These are phyloP conservation scores for Congeria kusceri DNA, from an alignment of 2,888 invertebrate genomes.

Conservation along the genomic window DNA sequence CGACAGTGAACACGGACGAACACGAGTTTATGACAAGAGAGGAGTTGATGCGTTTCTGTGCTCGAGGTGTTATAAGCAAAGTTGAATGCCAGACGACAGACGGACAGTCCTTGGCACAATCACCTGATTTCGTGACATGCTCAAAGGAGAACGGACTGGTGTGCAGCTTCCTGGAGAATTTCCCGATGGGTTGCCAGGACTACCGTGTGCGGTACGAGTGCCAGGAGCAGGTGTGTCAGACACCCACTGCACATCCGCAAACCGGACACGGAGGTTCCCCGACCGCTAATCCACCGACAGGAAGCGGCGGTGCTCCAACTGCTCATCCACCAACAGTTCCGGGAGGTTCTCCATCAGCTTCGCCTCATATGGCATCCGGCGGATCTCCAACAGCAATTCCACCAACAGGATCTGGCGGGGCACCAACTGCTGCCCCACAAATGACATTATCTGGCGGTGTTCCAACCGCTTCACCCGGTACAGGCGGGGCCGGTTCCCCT, in stretches of 20 bases:
- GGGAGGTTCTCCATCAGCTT: neutral
- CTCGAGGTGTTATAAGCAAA: constrained; percentile 68
- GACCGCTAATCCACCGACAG: constrained; percentile 45
- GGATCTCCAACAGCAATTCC: constrained; percentile 12
- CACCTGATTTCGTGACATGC: constrained; percentile 73
- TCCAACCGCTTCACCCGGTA: neutral
- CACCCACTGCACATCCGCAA: neutral
- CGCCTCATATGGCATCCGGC: too few relatives aligned
- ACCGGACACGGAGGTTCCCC: constrained; percentile 18
- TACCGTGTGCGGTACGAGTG: constrained; percentile 80
- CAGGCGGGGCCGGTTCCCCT: neutral
- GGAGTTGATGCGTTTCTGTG: constrained; percentile 69
- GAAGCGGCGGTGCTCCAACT: constrained; percentile 50
- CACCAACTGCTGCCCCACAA: neutral
- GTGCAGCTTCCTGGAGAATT: constrained; percentile 86
- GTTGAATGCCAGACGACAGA: constrained; percentile 77
- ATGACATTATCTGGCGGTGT: neutral
- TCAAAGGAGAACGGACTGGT: constrained; percentile 89
- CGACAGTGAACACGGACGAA: constrained; percentile 48
- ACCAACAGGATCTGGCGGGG: neutral
- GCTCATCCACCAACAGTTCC: constrained; percentile 25
- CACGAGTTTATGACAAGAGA: constrained; percentile 62
- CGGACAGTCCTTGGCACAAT: constrained; percentile 58
- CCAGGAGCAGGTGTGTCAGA: constrained; percentile 56
- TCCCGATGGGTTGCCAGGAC: constrained; percentile 75